Percentiles rank a stretch among this genome's conserved stretches.
Evolutionary conservation across 2,888 invertebrate genomes (phyloP).

Genomic region (Tetropium fuscum): DNA sequence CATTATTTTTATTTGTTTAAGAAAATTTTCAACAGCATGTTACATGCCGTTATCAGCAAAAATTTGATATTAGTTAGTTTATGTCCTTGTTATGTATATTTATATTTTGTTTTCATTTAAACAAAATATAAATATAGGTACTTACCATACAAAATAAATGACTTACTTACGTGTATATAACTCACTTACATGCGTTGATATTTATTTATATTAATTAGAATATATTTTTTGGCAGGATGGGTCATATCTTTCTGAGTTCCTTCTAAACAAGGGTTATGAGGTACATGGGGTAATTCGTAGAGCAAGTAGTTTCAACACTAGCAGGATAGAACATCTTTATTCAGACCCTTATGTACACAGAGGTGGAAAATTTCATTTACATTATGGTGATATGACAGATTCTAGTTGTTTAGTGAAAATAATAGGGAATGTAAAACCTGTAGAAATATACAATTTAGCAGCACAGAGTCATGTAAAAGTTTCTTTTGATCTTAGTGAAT

Average conservation of each 20-base stretch:
- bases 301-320: constrained; percentile 96
- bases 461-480: constrained; percentile 99
- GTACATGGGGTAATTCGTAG: constrained; percentile 97
- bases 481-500: constrained; percentile 98
- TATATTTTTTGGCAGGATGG: constrained; percentile 81
- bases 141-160: no score
- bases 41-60: neutral
- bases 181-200: no score
- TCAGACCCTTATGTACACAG: constrained; percentile 89
- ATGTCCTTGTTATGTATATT: neutral
- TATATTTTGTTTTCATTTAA: no score
- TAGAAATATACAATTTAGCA: constrained; percentile 97
- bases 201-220: neutral
- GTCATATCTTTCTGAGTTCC: constrained; percentile 95
- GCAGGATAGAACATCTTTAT: constrained; percentile 95
- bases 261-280: constrained; percentile 91
- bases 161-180: no score
- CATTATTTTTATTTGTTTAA: neutral
- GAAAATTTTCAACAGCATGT: neutral
- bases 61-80: neutral
- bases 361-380: constrained; percentile 89
- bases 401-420: constrained; percentile 94
- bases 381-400: constrained; percentile 99
- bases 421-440: constrained; percentile 81
- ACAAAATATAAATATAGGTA: no score